Evolutionary conservation across 2,113 vertebrate species (phyloP).

Genomic region (Elephantulus edwardii): DNA sequence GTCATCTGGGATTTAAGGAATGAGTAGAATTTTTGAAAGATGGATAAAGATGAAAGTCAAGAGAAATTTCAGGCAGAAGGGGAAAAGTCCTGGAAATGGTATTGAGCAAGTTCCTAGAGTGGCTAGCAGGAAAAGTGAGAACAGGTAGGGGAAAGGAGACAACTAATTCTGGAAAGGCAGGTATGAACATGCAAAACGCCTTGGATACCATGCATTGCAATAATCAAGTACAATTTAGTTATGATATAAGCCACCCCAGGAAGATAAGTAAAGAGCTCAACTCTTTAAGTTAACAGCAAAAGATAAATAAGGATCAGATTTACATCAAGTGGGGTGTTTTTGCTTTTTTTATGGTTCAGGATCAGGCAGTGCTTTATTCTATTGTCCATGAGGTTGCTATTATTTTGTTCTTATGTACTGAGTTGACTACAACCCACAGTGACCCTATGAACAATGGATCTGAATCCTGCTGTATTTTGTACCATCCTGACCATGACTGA

Average conservation of each 20-base stretch:
- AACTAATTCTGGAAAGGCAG: neutral
- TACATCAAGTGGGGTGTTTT: constrained; percentile 12
- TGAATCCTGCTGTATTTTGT: too few species aligned
- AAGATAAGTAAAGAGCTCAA: neutral
- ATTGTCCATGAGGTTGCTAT: too few species aligned
- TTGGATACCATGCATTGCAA: neutral
- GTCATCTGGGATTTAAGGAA: constrained; percentile 22
- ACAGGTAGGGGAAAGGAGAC: neutral
- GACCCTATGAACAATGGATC: too few species aligned
- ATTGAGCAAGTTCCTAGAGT: neutral
- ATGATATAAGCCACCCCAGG: neutral
- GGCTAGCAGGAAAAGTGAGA: neutral
- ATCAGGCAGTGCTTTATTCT: too few species aligned
- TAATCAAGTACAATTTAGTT: neutral
- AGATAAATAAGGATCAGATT: constrained; percentile 19
- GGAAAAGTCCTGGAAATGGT: neutral
- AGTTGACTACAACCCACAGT: too few species aligned
- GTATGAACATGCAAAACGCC: neutral
- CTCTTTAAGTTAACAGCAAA: neutral
- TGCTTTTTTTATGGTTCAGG: too few species aligned
- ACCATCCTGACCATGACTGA: too few species aligned
- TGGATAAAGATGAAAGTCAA: neutral
- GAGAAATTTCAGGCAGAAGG: neutral
- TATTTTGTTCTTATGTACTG: too few species aligned
- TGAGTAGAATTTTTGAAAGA: constrained; percentile 9